Evolutionary conservation across 1,140 invertebrate genomes (phyloP).

Genomic region (Diachasmimorpha longicaudata): DNA sequence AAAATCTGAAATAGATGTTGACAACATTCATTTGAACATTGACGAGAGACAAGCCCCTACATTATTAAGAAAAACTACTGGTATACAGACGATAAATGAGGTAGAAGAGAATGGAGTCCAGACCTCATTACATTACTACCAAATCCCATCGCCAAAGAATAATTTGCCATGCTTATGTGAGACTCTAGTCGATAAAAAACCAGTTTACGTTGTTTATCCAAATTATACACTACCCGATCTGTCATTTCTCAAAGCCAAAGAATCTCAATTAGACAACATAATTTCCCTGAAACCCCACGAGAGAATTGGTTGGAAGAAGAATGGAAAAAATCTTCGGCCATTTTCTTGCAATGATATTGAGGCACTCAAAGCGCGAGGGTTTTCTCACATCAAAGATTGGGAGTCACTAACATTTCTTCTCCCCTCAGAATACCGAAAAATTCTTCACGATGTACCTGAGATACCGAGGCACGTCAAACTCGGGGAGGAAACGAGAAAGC

Average conservation of each 20-base stretch:
- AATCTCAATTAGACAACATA: constrained; percentile 69
- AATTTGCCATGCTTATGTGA: constrained; percentile 41
- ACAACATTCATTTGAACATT: constrained; percentile 27
- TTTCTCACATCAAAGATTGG: constrained; percentile 88
- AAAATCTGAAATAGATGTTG: constrained; percentile 45
- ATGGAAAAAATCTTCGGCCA: constrained; percentile 65
- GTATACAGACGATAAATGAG: constrained; percentile 50
- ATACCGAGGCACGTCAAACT: constrained; percentile 69
- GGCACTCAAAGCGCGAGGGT: constrained; percentile 76
- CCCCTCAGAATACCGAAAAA: constrained; percentile 77
- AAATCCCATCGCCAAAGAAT: constrained; percentile 30
- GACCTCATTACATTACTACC: constrained; percentile 53
- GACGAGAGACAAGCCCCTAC: constrained; percentile 27
- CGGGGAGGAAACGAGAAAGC: constrained; percentile 65
- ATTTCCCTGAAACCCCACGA: constrained; percentile 63
- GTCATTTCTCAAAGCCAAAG: constrained; percentile 77
- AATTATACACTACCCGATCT: constrained; percentile 90
- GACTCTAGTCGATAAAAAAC: constrained; percentile 65
- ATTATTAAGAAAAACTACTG: constrained; percentile 41
- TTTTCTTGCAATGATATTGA: constrained; percentile 86
- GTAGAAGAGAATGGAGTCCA: constrained; percentile 57
- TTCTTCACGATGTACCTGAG: constrained; percentile 79
- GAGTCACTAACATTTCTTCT: constrained; percentile 86
- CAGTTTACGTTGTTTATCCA: constrained; percentile 89
- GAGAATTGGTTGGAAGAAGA: constrained; percentile 46